phyloP scores from a whole-genome alignment of 2,888 invertebrate genomes.

The Phymatocera aterrima region DNA sequence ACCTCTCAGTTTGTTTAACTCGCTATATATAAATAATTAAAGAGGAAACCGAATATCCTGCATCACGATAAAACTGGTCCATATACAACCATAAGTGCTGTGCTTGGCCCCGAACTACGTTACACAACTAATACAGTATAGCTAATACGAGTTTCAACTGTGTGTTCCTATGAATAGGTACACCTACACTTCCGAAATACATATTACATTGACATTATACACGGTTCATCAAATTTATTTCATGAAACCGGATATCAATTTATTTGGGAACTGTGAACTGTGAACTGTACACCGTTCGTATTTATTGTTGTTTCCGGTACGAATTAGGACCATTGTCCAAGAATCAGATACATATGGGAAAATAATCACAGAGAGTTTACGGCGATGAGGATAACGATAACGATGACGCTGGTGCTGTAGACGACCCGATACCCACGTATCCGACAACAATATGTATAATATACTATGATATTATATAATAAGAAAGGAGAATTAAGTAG shows the following conservation, averaged over 20 bases:
- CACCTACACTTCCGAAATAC: background rate
- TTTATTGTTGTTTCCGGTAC: conserved; percentile 37
- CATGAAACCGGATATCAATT: conserved; percentile 29
- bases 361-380: too few species aligned
- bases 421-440: too few species aligned
- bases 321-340: conserved; percentile 35
- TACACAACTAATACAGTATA: too few species aligned
- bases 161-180: background rate
- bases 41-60: conserved; percentile 3
- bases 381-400: background rate
- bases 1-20: background rate
- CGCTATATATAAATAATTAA: background rate
- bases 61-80: conserved; percentile 20
- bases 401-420: too few species aligned
- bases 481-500: too few species aligned
- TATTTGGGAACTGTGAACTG: conserved; percentile 18
- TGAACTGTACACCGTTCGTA: background rate
- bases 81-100: background rate
- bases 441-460: too few species aligned
- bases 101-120: background rate
- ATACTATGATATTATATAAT: too few species aligned
- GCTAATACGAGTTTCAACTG: too few species aligned
- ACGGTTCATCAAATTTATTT: conserved; percentile 35
- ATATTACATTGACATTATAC: background rate
- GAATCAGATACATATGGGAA: too few species aligned